Percentiles rank a stretch among this genome's conserved stretches.
Evolutionary conservation across 2,888 invertebrate species (phyloP).

Genomic region (Julus scandinavius): DNA sequence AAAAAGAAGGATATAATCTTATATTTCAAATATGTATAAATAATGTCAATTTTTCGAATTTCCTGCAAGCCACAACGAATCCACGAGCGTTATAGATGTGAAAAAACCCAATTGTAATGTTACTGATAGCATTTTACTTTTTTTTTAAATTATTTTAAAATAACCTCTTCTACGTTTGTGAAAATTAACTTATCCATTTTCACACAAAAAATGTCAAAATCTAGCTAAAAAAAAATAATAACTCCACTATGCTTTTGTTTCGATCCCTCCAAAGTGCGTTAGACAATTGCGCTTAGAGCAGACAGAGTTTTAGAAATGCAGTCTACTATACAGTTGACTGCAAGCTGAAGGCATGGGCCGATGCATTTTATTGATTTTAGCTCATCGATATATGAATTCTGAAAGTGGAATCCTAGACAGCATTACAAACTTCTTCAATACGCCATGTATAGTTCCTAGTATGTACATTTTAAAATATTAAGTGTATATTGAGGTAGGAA

Average conservation of each 20-base stretch:
- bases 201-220: background rate
- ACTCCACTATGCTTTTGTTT: background rate
- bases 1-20: too few species aligned
- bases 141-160: too few species aligned
- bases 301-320: background rate
- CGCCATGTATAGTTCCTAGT: background rate
- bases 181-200: too few species aligned
- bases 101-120: too few species aligned
- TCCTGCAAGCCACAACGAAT: too few species aligned
- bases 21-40: too few species aligned
- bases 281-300: conserved; percentile 42
- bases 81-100: too few species aligned
- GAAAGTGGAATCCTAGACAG: conserved; percentile 9
- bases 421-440: conserved; percentile 30
- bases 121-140: too few species aligned
- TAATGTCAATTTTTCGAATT: too few species aligned
- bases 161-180: too few species aligned
- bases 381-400: conserved; percentile 46
- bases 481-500: conserved; percentile 5
- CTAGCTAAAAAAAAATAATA: background rate
- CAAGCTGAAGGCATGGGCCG: conserved; percentile 22
- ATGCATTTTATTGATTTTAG: conserved; percentile 40
- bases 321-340: background rate
- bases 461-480: conserved; percentile 45
- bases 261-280: conserved; percentile 5